Evolutionary conservation across 2,888 invertebrate genomes (phyloP).

Genomic region (Lamproptera curius): DNA sequence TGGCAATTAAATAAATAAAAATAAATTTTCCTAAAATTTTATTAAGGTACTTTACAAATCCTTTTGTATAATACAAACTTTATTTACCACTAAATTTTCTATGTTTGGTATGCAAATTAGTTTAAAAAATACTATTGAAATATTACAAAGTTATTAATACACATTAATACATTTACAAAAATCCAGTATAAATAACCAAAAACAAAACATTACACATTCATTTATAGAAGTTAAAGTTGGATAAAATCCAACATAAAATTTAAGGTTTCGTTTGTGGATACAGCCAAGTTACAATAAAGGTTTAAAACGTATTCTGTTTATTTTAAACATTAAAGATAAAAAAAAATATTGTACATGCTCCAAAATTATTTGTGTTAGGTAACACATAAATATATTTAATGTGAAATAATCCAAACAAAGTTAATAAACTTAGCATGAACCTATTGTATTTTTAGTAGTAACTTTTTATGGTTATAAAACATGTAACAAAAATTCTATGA

Average conservation of each 20-base stretch:
- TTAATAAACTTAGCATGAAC: too few species aligned
- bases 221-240: background rate
- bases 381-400: too few species aligned
- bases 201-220: background rate
- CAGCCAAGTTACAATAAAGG: background rate
- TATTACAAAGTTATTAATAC: conserved; percentile 11
- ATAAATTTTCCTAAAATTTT: conserved; percentile 7
- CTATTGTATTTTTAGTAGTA: too few species aligned
- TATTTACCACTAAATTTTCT: conserved; percentile 14
- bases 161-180: conserved; percentile 7
- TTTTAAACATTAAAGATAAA: background rate
- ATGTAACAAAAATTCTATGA: too few species aligned
- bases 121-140: conserved; percentile 10
- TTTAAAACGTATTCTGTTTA: background rate
- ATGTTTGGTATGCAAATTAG: conserved; percentile 15
- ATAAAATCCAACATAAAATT: background rate
- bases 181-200: too few species aligned
- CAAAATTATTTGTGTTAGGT: background rate
- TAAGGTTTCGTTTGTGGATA: background rate
- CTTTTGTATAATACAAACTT: conserved; percentile 17
- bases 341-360: background rate
- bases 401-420: too few species aligned
- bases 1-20: too few species aligned
- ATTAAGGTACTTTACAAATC: conserved; percentile 16
- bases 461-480: too few species aligned